Evolutionary conservation across 2,797 vertebrate species (phyloP).

Genomic region (Parauchenoglanis punctatus): DNA sequence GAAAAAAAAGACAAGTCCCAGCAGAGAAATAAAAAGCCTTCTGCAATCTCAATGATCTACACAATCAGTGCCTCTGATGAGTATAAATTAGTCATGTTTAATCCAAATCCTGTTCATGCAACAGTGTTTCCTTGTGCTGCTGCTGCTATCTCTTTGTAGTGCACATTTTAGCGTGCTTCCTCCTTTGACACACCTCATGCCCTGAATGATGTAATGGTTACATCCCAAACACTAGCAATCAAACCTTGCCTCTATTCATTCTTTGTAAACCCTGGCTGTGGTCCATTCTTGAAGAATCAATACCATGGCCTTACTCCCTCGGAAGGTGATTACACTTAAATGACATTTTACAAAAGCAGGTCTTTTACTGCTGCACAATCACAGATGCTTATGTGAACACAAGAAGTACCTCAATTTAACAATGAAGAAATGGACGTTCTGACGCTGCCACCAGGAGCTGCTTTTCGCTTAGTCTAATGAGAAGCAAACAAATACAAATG

Average conservation of each 20-base stretch:
- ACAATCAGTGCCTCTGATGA: constrained; percentile 36
- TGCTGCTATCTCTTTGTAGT: neutral
- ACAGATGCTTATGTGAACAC: neutral
- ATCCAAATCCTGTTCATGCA: constrained; percentile 4
- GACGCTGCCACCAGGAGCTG: neutral
- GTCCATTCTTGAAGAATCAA: neutral
- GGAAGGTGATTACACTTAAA: neutral
- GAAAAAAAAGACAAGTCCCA: neutral
- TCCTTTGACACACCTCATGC: neutral
- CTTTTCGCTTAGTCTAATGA: neutral
- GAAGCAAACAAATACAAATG: neutral
- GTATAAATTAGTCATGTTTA: neutral
- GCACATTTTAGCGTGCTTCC: constrained; percentile 13
- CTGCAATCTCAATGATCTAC: constrained; percentile 20
- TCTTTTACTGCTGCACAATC: neutral
- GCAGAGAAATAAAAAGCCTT: constrained; percentile 40
- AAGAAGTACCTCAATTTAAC: neutral
- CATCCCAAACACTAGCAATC: neutral
- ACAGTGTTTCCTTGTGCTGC: neutral
- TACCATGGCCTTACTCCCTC: neutral
- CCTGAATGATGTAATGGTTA: neutral
- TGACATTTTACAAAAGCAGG: neutral
- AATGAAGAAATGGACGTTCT: neutral
- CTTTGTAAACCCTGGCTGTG: neutral
- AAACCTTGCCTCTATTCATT: neutral